These are phyloP conservation scores for Phasianus colchicus DNA, from an alignment of 2,113 vertebrate species.

Conservation along the genomic window DNA sequence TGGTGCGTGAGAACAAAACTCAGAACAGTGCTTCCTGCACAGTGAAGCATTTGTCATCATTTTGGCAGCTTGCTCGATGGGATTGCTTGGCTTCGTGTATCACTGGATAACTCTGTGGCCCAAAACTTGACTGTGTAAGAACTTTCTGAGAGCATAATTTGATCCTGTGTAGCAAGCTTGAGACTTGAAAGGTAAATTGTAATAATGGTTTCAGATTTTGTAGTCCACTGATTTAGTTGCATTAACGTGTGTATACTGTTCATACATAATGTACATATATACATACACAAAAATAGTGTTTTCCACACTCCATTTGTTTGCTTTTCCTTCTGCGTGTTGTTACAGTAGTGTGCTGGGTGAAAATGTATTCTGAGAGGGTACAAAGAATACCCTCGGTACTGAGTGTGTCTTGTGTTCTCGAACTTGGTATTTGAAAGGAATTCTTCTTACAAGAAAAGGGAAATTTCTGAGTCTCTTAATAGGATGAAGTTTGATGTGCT, in stretches of 20 bases:
- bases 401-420: neutral
- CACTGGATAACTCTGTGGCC: neutral
- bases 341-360: neutral
- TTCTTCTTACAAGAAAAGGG: neutral
- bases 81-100: fast-evolving
- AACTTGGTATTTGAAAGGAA: neutral
- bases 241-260: neutral
- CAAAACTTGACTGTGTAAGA: neutral
- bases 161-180: neutral
- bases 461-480: neutral
- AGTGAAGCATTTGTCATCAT: neutral
- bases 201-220: neutral
- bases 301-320: neutral
- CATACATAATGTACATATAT: too few species aligned
- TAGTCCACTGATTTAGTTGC: neutral
- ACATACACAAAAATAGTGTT: neutral
- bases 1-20: neutral
- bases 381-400: neutral
- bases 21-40: neutral
- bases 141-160: neutral
- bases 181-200: neutral
- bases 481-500: neutral
- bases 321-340: fast-evolving
- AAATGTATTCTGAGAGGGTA: neutral
- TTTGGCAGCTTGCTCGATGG: neutral